A percentile compares a stretch with the other conserved stretches of the same genome.
Conservation (phyloP, 2,888 invertebrate genomes). For the Cheilosia impressa region DNA sequence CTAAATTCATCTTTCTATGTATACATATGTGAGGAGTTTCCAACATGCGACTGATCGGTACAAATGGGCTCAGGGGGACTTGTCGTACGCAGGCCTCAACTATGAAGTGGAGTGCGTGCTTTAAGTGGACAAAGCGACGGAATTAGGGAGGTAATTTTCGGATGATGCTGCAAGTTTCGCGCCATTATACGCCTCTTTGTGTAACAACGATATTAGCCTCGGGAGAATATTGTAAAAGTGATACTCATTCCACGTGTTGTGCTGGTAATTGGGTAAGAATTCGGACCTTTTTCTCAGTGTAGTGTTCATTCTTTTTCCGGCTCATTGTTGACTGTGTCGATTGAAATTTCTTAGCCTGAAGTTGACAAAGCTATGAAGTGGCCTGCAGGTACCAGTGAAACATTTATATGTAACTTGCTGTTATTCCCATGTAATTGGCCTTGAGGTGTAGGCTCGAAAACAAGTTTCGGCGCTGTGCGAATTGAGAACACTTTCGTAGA, state of each 20-base stretch:
- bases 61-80: conserved; percentile 4
- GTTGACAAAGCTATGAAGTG: conserved; percentile 31
- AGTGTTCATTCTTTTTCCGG: conserved; percentile 16
- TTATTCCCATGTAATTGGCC: conserved; percentile 13
- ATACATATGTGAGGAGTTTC: conserved; percentile 38
- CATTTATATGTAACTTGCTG: not conserved
- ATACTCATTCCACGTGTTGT: conserved; percentile 39
- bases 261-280: conserved; percentile 38
- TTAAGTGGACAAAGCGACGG: conserved; percentile 12
- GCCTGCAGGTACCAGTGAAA: not conserved
- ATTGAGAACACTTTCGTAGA: not conserved
- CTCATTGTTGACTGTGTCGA: conserved; percentile 24
- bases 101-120: not conserved
- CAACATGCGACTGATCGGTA: conserved; percentile 30
- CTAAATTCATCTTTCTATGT: conserved; percentile 17
- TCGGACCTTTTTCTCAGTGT: conserved; percentile 20
- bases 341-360: not conserved
- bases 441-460: not conserved
- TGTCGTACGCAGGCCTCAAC: not conserved
- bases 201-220: conserved; percentile 25
- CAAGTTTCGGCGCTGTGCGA: not conserved
- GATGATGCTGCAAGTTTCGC: conserved; percentile 55
- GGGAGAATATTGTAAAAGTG: conserved; percentile 44
- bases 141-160: conserved; percentile 20
- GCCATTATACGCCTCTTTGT: conserved; percentile 16